A percentile compares a stretch with the other conserved stretches of the same genome.
Conservation (phyloP, 2,888 invertebrate genomes). For the Tetragonisca angustula region DNA sequence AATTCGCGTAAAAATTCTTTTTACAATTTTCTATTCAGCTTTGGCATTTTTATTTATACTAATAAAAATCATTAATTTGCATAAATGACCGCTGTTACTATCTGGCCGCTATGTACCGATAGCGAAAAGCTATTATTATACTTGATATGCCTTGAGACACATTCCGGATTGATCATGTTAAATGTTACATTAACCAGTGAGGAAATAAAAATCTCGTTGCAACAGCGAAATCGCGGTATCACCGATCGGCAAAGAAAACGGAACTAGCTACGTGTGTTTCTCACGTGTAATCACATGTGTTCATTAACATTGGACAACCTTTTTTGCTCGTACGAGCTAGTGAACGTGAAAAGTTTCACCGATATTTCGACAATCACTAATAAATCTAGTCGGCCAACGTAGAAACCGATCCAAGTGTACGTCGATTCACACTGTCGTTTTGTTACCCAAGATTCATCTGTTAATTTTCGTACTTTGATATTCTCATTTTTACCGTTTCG, state of each 20-base stretch:
- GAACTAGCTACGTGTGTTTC: background rate
- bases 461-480: too few species aligned
- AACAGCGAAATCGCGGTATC: background rate
- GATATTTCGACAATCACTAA: background rate
- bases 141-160: background rate
- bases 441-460: too few species aligned
- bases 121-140: too few species aligned
- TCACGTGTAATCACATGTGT: background rate
- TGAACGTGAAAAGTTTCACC: background rate
- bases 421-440: background rate
- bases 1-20: too few species aligned
- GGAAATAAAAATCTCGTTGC: background rate
- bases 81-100: too few species aligned
- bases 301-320: conserved; percentile 18
- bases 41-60: too few species aligned
- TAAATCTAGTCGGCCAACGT: conserved; percentile 13
- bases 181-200: background rate
- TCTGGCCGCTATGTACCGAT: too few species aligned
- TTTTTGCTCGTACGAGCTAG: background rate
- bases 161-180: background rate
- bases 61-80: too few species aligned
- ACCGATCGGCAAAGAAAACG: background rate
- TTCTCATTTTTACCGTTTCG: too few species aligned
- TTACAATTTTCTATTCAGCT: too few species aligned
- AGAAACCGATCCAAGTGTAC: background rate